These are phyloP conservation scores for Bombus waltoni DNA, from an alignment of 1,140 invertebrate genomes.

Conservation along the genomic window DNA sequence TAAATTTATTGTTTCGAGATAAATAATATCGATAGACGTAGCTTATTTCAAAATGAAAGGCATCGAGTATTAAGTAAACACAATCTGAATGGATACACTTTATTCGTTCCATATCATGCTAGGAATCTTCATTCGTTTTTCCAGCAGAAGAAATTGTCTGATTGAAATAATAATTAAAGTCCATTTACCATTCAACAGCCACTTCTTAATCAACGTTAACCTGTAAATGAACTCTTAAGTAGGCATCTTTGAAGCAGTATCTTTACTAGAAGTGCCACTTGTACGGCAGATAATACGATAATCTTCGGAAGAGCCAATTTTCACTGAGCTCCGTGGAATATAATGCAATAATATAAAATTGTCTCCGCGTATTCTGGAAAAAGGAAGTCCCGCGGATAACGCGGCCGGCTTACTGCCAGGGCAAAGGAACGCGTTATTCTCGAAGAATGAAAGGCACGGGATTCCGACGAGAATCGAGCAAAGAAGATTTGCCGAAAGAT, in stretches of 20 bases:
- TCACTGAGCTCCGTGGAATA: slow-evolving; percentile 25
- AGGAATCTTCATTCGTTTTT: background rate
- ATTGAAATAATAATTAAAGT: background rate
- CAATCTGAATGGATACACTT: no score
- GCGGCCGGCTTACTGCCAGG: slow-evolving; percentile 29
- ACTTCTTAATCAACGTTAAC: background rate
- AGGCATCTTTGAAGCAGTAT: background rate
- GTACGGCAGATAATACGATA: slow-evolving; percentile 40
- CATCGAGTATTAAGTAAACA: no score
- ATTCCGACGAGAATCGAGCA: slow-evolving; percentile 40
- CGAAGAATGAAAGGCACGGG: slow-evolving; percentile 41
- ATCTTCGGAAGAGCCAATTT: slow-evolving; percentile 44
- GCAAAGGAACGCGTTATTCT: slow-evolving; percentile 43
- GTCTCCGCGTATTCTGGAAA: slow-evolving; percentile 41
- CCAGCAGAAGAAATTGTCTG: background rate
- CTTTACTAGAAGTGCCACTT: slow-evolving; percentile 3
- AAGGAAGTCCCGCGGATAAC: slow-evolving; percentile 46
- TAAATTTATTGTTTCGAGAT: no score
- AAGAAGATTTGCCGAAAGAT: slow-evolving; percentile 49
- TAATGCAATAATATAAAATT: slow-evolving; percentile 54
- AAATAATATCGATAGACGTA: no score
- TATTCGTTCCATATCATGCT: no score
- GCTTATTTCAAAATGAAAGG: no score
- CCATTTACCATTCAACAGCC: background rate
- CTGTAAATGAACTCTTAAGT: slow-evolving; percentile 16